These are phyloP conservation scores for Damaliscus lunatus DNA, from an alignment of 2,113 vertebrate species.

Conservation along the genomic window DNA sequence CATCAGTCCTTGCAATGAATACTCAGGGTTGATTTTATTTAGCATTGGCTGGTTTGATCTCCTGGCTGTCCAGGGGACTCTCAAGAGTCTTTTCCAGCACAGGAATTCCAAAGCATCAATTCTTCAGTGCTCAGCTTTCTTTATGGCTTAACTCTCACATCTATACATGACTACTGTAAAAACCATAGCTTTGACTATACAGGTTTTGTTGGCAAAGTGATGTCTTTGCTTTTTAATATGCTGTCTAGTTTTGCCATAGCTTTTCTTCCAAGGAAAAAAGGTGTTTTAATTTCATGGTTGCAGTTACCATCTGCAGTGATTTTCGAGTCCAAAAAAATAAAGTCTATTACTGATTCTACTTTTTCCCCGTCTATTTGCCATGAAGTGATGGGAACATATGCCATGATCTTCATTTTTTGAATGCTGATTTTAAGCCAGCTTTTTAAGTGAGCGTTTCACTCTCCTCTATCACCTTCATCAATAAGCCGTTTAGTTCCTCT, in stretches of 20 bases:
- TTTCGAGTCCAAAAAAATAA: neutral
- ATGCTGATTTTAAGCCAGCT: neutral
- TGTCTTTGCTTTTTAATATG: neutral
- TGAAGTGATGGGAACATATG: neutral
- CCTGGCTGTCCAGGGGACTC: neutral
- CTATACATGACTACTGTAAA: neutral
- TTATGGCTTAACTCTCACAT: neutral
- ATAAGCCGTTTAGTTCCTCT: neutral
- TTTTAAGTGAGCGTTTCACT: neutral
- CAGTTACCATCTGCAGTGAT: neutral
- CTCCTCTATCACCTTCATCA: neutral
- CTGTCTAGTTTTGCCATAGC: neutral
- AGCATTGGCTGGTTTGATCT: neutral
- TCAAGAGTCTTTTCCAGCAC: neutral
- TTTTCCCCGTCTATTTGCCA: neutral
- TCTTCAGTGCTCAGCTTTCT: neutral
- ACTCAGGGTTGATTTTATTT: neutral
- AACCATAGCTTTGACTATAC: neutral
- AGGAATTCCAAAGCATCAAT: neutral
- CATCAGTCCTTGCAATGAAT: neutral
- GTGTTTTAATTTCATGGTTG: neutral
- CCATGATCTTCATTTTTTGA: neutral
- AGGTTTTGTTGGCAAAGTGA: neutral
- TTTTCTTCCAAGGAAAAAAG: neutral
- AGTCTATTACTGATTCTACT: neutral